Percentiles rank a stretch among this genome's conserved stretches.
Conservation (phyloP, 2,797 vertebrate genomes). For the Spheniscus humboldti region DNA sequence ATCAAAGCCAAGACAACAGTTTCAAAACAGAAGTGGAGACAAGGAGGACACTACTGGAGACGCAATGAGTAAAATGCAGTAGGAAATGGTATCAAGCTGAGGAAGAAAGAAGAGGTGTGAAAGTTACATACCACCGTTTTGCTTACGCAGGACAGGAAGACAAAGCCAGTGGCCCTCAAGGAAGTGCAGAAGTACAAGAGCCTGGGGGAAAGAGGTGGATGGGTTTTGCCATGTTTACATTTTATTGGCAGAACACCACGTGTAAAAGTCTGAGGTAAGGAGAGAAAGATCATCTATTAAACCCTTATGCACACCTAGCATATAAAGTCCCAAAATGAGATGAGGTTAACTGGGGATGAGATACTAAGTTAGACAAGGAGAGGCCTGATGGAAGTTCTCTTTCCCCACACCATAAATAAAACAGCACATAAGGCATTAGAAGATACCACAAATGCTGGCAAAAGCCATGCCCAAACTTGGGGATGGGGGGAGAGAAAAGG, state of each 20-base stretch:
- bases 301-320: background rate
- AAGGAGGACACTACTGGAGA: background rate
- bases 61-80: background rate
- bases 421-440: background rate
- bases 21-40: background rate
- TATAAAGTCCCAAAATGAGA: background rate
- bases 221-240: background rate
- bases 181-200: background rate
- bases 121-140: background rate
- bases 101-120: background rate
- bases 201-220: background rate
- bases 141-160: background rate
- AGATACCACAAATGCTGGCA: background rate
- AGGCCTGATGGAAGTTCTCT: background rate
- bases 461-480: background rate
- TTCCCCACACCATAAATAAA: background rate
- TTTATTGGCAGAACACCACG: background rate
- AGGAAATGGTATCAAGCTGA: background rate
- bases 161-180: background rate
- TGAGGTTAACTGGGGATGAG: background rate
- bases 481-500: accelerated
- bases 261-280: background rate
- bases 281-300: background rate
- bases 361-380: background rate
- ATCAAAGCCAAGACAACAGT: background rate